Conservation (phyloP, 2,113 vertebrate species). For the Cyprinodon brontotheroides region DNA sequence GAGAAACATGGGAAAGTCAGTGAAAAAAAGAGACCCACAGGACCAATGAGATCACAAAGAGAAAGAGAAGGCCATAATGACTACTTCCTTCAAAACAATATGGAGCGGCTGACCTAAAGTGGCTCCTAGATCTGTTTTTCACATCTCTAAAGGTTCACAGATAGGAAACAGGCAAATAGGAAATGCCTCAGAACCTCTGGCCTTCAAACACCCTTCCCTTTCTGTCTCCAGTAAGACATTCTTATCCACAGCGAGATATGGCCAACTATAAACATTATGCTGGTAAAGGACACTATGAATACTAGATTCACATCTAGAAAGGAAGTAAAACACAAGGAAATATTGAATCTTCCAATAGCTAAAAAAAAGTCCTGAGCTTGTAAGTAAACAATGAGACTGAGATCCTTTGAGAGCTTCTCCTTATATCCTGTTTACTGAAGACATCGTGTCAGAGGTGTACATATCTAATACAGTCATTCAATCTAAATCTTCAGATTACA, state of each 20-base stretch:
- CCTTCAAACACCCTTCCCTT: slow-evolving; percentile 42
- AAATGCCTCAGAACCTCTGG: slow-evolving; percentile 55
- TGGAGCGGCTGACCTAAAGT: slow-evolving; percentile 20
- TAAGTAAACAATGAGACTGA: too few relatives aligned
- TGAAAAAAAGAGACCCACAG: slow-evolving; percentile 5
- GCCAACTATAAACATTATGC: not conserved
- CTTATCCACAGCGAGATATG: slow-evolving; percentile 4
- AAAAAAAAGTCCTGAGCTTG: too few relatives aligned
- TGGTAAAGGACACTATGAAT: not conserved
- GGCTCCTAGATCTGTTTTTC: slow-evolving; percentile 38
- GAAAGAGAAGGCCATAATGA: slow-evolving; percentile 21
- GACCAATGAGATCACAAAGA: slow-evolving; percentile 11
- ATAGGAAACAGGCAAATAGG: slow-evolving; percentile 35
- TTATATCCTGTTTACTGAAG: too few relatives aligned
- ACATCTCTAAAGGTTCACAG: slow-evolving; percentile 43
- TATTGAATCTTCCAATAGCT: too few relatives aligned
- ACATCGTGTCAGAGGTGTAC: too few relatives aligned
- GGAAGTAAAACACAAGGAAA: not conserved
- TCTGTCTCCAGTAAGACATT: slow-evolving; percentile 30
- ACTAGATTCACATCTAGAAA: not conserved
- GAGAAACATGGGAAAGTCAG: slow-evolving; percentile 4
- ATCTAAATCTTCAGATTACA: too few relatives aligned
- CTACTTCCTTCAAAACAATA: slow-evolving; percentile 52
- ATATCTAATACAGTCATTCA: too few relatives aligned
- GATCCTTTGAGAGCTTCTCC: too few relatives aligned